phyloP scores from a whole-genome alignment of 2,113 vertebrate species.

The Anser cygnoides region DNA sequence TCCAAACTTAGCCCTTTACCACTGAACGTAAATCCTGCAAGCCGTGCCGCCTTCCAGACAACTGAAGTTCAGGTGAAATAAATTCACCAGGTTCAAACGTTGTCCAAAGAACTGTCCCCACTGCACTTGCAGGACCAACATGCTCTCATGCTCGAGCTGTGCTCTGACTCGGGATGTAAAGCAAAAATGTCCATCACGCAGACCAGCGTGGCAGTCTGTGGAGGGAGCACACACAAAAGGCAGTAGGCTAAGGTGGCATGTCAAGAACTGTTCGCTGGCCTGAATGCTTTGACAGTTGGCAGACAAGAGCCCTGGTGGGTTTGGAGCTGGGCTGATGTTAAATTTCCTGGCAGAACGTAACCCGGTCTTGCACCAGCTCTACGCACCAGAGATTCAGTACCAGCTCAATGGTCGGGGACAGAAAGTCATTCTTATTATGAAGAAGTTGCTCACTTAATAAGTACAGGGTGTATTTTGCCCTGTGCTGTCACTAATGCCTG shows the following conservation, averaged over 20 bases:
- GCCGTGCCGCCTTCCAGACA: neutral
- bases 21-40: neutral
- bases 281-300: neutral
- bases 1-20: neutral
- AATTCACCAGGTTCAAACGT: neutral
- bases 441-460: neutral
- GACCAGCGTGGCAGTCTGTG: neutral
- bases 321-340: neutral
- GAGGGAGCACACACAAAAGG: neutral
- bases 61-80: neutral
- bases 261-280: neutral
- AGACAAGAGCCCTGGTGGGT: neutral
- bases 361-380: neutral
- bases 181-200: neutral
- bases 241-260: neutral
- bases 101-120: neutral
- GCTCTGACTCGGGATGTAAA: neutral
- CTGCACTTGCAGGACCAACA: neutral
- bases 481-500: neutral
- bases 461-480: neutral
- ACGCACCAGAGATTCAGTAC: neutral
- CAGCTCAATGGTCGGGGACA: neutral
- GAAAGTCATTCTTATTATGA: neutral
- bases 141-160: neutral
- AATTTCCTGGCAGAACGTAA: neutral